Evolutionary conservation across 2,797 vertebrate genomes (phyloP).

Genomic region (Chloroceryle inda): DNA sequence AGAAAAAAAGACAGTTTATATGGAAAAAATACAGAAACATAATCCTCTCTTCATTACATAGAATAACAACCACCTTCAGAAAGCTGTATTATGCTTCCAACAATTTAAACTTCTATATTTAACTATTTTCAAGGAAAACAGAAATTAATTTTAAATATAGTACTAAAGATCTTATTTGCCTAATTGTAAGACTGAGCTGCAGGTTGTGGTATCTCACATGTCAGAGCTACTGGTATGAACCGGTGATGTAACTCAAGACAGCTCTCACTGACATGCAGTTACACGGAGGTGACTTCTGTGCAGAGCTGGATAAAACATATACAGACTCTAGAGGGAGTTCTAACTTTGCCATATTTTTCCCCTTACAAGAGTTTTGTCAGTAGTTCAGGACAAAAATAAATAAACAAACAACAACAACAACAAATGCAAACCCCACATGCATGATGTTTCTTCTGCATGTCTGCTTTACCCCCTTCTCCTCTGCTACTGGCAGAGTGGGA

Average conservation of each 20-base stretch:
- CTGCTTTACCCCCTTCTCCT: not conserved
- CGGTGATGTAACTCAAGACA: not conserved
- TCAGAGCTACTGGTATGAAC: not conserved
- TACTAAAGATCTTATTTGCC: not conserved
- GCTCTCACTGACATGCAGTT: not conserved
- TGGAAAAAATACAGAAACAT: not conserved
- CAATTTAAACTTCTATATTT: not conserved
- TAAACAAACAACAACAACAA: not conserved
- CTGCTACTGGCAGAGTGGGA: not conserved
- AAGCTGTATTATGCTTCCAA: not conserved
- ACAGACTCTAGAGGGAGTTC: slow-evolving; percentile 65
- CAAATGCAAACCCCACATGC: not conserved
- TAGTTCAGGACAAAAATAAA: not conserved
- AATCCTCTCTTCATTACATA: rapidly evolving
- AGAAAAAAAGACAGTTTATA: not conserved
- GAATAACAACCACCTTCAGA: not conserved
- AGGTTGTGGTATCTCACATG: rapidly evolving
- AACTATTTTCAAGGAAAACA: not conserved
- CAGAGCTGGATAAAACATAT: not conserved
- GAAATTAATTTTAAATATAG: not conserved
- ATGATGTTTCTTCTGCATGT: not conserved
- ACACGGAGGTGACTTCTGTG: rapidly evolving
- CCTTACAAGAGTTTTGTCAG: not conserved
- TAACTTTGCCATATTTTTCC: slow-evolving; percentile 2
- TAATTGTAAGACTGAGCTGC: not conserved